These are phyloP conservation scores for Naja naja DNA, from an alignment of 2,113 vertebrate species.

Conservation along the genomic window DNA sequence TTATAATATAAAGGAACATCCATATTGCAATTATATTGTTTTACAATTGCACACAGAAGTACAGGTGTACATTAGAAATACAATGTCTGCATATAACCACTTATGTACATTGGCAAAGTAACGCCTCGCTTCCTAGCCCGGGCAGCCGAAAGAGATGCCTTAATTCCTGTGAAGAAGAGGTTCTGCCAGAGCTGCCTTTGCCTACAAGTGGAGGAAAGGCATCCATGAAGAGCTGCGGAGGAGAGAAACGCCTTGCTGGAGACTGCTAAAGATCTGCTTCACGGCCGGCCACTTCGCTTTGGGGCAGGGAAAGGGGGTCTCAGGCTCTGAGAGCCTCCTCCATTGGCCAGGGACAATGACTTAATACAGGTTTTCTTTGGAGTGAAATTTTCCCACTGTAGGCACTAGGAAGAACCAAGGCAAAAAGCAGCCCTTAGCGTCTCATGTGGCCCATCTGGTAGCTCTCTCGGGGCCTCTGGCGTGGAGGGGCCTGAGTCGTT, in stretches of 20 bases:
- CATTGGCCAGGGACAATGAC: slow-evolving; percentile 74
- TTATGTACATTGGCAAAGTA: slow-evolving; percentile 81
- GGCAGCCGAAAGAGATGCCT: slow-evolving; percentile 71
- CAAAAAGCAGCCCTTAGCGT: slow-evolving; percentile 83
- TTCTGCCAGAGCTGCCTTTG: slow-evolving; percentile 74
- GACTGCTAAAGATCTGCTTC: slow-evolving; percentile 67
- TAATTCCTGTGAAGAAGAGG: slow-evolving; percentile 64
- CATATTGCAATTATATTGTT: slow-evolving; percentile 80
- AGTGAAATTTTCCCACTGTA: slow-evolving; percentile 93
- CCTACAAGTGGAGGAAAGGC: slow-evolving; percentile 78
- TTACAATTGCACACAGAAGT: slow-evolving; percentile 80
- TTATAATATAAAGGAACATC: slow-evolving; percentile 90
- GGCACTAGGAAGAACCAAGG: slow-evolving; percentile 96
- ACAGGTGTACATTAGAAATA: slow-evolving; percentile 76
- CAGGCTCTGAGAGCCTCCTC: slow-evolving; percentile 65
- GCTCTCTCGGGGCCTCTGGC: slow-evolving; percentile 80
- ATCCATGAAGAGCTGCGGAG: slow-evolving; percentile 68
- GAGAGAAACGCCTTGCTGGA: slow-evolving; percentile 55
- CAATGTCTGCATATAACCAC: slow-evolving; percentile 79
- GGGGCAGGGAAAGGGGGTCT: slow-evolving; percentile 65
- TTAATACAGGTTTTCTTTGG: slow-evolving; percentile 91
- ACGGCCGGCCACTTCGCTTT: slow-evolving; percentile 62
- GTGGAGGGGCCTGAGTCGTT: slow-evolving; percentile 82
- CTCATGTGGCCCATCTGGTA: slow-evolving; percentile 93
- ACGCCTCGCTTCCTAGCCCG: slow-evolving; percentile 73